Base-by-base conservation (phyloP, 2,888 invertebrate species). In the Nudaria mundana region DNA sequence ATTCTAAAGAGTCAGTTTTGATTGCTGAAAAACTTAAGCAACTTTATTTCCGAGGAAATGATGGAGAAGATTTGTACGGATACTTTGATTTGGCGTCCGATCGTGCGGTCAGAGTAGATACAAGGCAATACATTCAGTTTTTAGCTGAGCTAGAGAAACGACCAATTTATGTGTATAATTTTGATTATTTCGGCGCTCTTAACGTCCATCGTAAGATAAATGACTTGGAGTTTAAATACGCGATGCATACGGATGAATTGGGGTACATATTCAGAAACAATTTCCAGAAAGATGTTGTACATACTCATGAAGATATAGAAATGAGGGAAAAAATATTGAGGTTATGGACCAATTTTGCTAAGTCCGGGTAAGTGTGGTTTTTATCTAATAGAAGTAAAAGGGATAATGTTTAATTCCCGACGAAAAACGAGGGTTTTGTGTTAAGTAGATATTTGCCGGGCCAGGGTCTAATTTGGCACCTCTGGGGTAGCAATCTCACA, bases 331-430 rank as follows among this genome's bases (percentile, higher is more conserved):
- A 80, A 30, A 76, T 88, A 75, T 44, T 88, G 14, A 57, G 78
- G 22, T 61, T 89, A 1, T 87, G 88, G 85, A 86, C 87, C 3
- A 89, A 89, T 63, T 89, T 89, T 36, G 85, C 87, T 13, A 89
- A 88, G 63, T 60, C 67, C 48, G 85, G 89, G 89, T 89, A 50
- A 81, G 85, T 66, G 3, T 7, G 8, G 5, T 18, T 18, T 5
- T n/a, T n/a, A n/a, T n/a, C n/a, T n/a, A n/a, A n/a, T n/a, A n/a
- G n/a, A n/a, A n/a, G n/a, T n/a, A n/a, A n/a, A n/a, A n/a, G n/a
- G n/a, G n/a, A n/a, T n/a, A n/a, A n/a, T n/a, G n/a, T n/a, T n/a
- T n/a, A n/a, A n/a, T n/a, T n/a, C n/a, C n/a, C n/a, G n/a, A n/a
- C n/a, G n/a, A n/a, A n/a, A n/a, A n/a, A n/a, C n/a, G n/a, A n/a